Percentiles rank a stretch among this genome's conserved stretches.
These are phyloP conservation scores for Sarcophaga rosellei DNA, from an alignment of 2,888 invertebrate genomes.

Conservation along the genomic window DNA sequence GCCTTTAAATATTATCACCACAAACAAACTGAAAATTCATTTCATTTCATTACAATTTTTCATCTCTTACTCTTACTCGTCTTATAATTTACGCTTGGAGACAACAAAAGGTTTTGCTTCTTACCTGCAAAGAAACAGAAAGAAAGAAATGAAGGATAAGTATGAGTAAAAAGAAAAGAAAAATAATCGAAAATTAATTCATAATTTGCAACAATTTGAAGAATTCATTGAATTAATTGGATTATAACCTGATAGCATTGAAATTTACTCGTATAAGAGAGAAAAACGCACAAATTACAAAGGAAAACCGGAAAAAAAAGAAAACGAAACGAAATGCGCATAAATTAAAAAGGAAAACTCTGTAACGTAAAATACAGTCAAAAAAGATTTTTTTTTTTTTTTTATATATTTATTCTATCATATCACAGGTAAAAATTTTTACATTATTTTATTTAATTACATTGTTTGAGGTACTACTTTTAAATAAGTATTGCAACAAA, in stretches of 20 bases:
- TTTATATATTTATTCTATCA: too few relatives aligned
- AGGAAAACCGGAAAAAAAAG: background rate
- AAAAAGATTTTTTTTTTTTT: too few relatives aligned
- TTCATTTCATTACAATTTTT: background rate
- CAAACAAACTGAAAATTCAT: background rate
- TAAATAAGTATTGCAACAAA: too few relatives aligned
- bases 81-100: background rate
- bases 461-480: too few relatives aligned
- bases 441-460: too few relatives aligned
- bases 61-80: background rate
- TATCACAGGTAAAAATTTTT: too few relatives aligned
- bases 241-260: background rate
- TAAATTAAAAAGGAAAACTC: too few relatives aligned
- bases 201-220: conserved; percentile 5
- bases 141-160: conserved; percentile 5
- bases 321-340: background rate
- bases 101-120: background rate
- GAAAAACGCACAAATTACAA: background rate
- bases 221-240: background rate
- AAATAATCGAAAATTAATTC: conserved; percentile 15
- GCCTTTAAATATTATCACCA: background rate
- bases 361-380: too few relatives aligned
- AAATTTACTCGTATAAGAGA: too few relatives aligned
- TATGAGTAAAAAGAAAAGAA: background rate
- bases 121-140: conserved; percentile 60